Evolutionary conservation across 2,888 invertebrate species (phyloP).

Genomic region (Gibbula magus): DNA sequence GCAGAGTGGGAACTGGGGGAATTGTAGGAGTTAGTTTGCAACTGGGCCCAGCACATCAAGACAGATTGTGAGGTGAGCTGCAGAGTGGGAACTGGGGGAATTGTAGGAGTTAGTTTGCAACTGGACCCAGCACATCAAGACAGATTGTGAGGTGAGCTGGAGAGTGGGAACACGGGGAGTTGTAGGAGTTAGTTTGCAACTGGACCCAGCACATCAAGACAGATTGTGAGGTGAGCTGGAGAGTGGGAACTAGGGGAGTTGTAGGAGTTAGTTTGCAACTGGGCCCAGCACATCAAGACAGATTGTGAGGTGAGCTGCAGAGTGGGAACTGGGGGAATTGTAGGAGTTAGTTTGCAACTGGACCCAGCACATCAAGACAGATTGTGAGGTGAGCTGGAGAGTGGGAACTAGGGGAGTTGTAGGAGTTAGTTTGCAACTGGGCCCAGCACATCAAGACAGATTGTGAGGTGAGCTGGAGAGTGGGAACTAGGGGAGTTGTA

Average conservation of each 20-base stretch:
- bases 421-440: conserved; percentile 77
- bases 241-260: background rate
- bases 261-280: conserved; percentile 73
- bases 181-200: conserved; percentile 47
- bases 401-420: background rate
- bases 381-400: conserved; percentile 80
- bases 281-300: conserved; percentile 86
- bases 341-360: conserved; percentile 77
- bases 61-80: conserved; percentile 80
- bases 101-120: conserved; percentile 47
- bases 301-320: conserved; percentile 80
- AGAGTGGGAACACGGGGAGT: background rate
- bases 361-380: conserved; percentile 85
- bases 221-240: conserved; percentile 80
- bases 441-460: conserved; percentile 85
- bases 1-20: background rate
- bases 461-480: conserved; percentile 79
- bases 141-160: conserved; percentile 80
- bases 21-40: conserved; percentile 25
- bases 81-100: background rate
- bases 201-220: conserved; percentile 87
- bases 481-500: background rate
- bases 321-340: background rate
- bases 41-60: conserved; percentile 87
- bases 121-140: conserved; percentile 87